These are phyloP conservation scores for Otis tarda DNA, from an alignment of 2,113 vertebrate genomes.

Conservation along the genomic window DNA sequence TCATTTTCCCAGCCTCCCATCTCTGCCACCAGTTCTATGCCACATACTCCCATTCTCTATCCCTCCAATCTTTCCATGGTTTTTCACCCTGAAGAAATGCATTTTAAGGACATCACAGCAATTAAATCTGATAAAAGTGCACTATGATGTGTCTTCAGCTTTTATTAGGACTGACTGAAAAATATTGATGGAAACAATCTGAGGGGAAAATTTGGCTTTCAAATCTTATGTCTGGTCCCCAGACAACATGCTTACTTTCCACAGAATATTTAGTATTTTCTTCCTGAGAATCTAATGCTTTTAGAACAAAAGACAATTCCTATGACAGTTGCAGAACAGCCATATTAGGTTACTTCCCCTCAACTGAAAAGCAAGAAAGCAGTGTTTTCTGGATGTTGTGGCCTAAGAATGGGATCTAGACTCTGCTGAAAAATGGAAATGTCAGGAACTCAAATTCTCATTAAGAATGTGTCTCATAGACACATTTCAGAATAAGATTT, in stretches of 20 bases:
- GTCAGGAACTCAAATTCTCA: not conserved
- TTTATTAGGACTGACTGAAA: not conserved
- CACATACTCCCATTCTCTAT: not conserved
- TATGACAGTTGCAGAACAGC: not conserved
- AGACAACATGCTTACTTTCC: not conserved
- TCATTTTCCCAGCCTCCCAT: rapidly evolving
- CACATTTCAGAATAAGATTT: not conserved
- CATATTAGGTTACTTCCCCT: not conserved
- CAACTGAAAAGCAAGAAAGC: not conserved
- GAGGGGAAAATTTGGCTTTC: not conserved
- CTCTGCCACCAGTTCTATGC: not conserved
- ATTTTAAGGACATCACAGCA: not conserved
- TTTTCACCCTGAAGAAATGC: not conserved
- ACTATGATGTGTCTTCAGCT: not conserved
- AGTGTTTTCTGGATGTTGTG: not conserved
- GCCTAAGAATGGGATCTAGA: not conserved
- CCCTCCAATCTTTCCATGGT: not conserved
- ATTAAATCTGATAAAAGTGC: not conserved
- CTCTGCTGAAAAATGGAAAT: not conserved
- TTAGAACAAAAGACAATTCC: not conserved
- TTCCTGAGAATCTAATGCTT: not conserved
- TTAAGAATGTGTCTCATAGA: not conserved
- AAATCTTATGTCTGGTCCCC: not conserved
- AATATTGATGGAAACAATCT: not conserved
- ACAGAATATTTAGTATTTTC: not conserved